A percentile compares a stretch with the other conserved stretches of the same genome.
Evolutionary conservation across 2,797 vertebrate genomes (phyloP).

Genomic region (Fringilla coelebs): DNA sequence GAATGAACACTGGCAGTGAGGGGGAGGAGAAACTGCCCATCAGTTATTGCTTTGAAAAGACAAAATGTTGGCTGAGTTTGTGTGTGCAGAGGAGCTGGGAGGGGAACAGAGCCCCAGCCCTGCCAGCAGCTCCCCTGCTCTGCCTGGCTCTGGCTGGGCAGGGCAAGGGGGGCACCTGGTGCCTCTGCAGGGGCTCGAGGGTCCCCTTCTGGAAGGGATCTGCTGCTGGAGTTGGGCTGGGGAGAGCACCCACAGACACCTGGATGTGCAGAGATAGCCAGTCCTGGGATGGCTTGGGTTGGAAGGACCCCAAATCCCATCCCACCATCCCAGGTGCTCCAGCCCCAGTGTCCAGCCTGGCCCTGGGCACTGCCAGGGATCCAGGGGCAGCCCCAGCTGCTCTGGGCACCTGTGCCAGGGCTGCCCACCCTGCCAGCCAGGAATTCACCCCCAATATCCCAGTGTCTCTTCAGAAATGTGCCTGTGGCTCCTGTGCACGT

Average conservation of each 20-base stretch:
- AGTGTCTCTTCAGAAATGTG: neutral
- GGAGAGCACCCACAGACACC: neutral
- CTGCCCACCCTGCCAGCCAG: fast-evolving
- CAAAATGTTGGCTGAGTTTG: fast-evolving
- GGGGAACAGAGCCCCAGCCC: neutral
- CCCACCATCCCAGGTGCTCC: neutral
- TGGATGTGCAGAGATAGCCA: neutral
- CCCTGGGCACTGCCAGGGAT: neutral
- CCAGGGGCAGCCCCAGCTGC: neutral
- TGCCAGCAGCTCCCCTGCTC: neutral
- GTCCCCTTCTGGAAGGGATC: neutral
- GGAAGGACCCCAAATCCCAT: fast-evolving
- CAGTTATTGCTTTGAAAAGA: neutral
- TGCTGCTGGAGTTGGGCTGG: neutral
- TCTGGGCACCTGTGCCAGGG: neutral
- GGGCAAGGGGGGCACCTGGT: neutral
- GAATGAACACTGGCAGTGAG: neutral
- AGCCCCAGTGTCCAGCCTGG: neutral
- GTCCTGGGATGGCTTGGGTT: fast-evolving
- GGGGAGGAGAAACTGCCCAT: neutral
- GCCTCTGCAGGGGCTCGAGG: neutral
- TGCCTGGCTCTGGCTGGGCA: neutral
- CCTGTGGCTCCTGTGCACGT: neutral
- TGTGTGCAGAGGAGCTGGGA: neutral
- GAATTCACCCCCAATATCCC: neutral